phyloP scores from a whole-genome alignment of 2,113 vertebrate species.

The Catagonus wagneri region DNA sequence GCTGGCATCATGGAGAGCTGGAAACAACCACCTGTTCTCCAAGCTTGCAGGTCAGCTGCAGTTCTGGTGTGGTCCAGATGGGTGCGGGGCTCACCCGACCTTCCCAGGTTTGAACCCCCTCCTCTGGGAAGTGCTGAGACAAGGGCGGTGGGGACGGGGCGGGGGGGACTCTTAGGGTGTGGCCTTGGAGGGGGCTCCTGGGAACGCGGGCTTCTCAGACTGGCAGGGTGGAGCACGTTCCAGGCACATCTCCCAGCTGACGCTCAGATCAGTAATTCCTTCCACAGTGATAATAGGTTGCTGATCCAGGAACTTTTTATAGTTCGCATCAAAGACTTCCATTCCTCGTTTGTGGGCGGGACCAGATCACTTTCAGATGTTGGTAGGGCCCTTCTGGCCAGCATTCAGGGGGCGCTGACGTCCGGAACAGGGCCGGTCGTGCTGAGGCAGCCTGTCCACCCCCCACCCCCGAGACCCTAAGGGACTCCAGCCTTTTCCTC shows the following conservation, averaged over 20 bases:
- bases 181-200: background rate
- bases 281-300: constrained; percentile 85
- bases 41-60: background rate
- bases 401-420: rapidly evolving
- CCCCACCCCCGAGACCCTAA: too few relatives aligned
- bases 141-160: background rate
- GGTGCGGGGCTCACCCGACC: rapidly evolving
- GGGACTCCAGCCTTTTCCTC: too few relatives aligned
- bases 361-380: constrained; percentile 80
- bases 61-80: background rate
- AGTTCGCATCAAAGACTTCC: constrained; percentile 85
- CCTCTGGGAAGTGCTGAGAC: rapidly evolving
- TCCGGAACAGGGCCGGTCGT: background rate
- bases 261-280: constrained; percentile 77
- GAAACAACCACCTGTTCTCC: background rate
- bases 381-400: background rate
- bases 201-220: background rate
- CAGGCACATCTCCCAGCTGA: constrained; percentile 29
- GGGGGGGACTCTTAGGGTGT: background rate
- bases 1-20: rapidly evolving
- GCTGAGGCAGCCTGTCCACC: background rate
- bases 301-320: constrained; percentile 91
- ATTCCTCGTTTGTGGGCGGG: constrained; percentile 75
- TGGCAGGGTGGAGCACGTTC: background rate
- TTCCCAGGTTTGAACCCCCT: rapidly evolving